Evolutionary conservation across 2,113 vertebrate genomes (phyloP).

Genomic region (Silurus glanis): DNA sequence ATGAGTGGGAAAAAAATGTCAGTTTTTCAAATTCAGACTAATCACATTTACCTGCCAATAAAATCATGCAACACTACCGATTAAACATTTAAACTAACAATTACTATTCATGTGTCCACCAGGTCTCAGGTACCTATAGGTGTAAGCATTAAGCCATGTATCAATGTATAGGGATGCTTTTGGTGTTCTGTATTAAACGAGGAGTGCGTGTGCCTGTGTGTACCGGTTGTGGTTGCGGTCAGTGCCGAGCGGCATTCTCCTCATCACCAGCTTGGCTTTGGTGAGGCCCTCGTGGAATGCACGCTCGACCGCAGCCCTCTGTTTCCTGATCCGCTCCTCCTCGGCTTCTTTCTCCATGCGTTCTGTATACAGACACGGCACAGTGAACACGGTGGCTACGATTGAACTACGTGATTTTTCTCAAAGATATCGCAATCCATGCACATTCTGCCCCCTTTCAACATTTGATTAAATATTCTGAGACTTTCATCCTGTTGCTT

Average conservation of each 20-base stretch:
- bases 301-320: slow-evolving; percentile 84
- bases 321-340: slow-evolving; percentile 85
- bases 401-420: not conserved
- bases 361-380: slow-evolving; percentile 66
- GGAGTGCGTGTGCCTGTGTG: not conserved
- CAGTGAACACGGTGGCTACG: not conserved
- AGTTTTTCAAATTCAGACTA: not conserved
- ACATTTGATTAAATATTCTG: not conserved
- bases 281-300: slow-evolving; percentile 92
- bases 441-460: not conserved
- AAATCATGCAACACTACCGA: not conserved
- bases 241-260: slow-evolving; percentile 85
- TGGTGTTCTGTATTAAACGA: slow-evolving; percentile 32
- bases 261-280: slow-evolving; percentile 86
- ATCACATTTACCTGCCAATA: not conserved
- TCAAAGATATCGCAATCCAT: not conserved
- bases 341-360: slow-evolving; percentile 91
- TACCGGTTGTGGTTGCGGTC: slow-evolving; percentile 95
- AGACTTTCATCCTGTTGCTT: not conserved
- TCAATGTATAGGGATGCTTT: not conserved
- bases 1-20: no score
- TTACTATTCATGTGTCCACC: not conserved
- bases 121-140: not conserved
- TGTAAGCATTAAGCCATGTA: not conserved
- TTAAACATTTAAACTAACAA: not conserved